A percentile compares a stretch with the other conserved stretches of the same genome.
Evolutionary conservation across 2,888 invertebrate species (phyloP).

Genomic region (Torymus aiolomorphi): DNA sequence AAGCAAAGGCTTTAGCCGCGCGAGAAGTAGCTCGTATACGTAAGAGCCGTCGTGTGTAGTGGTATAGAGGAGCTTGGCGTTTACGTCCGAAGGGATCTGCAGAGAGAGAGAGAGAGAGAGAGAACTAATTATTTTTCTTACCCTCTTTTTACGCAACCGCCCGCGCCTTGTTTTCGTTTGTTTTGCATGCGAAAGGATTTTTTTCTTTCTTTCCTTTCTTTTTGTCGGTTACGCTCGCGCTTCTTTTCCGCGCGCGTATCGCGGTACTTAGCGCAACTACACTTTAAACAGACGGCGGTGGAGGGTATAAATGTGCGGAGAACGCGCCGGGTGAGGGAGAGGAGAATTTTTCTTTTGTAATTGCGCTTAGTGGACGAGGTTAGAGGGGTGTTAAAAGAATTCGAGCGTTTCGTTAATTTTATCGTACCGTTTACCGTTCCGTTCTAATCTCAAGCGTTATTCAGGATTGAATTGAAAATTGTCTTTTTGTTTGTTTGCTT

Average conservation of each 20-base stretch:
- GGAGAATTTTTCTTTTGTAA: conserved; percentile 13
- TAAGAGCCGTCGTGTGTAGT: too few relatives aligned
- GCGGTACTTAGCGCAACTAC: conserved; percentile 30
- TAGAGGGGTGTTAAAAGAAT: conserved; percentile 28
- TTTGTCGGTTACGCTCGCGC: too few relatives aligned
- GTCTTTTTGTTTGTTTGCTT: too few relatives aligned
- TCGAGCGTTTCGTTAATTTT: conserved; percentile 6
- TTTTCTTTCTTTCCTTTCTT: too few relatives aligned
- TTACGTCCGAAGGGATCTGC: conserved; percentile 11
- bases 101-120: neutral
- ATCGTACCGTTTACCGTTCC: too few relatives aligned
- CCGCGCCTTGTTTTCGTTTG: neutral
- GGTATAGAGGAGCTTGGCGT: too few relatives aligned
- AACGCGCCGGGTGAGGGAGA: neutral
- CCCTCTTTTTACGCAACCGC: neutral
- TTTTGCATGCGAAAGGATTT: neutral
- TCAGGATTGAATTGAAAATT: too few relatives aligned
- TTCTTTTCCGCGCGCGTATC: conserved; percentile 16
- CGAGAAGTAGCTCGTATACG: too few relatives aligned
- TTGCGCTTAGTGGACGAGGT: neutral
- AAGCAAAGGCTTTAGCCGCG: conserved; percentile 34
- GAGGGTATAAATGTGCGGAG: neutral
- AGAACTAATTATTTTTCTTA: conserved; percentile 49
- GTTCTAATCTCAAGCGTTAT: too few relatives aligned
- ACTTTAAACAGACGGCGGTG: conserved; percentile 21